Evolutionary conservation across 2,797 vertebrate genomes (phyloP), one percentile per base, ranked within the genome.

Genomic region (Enteromius treurensis): DNA sequence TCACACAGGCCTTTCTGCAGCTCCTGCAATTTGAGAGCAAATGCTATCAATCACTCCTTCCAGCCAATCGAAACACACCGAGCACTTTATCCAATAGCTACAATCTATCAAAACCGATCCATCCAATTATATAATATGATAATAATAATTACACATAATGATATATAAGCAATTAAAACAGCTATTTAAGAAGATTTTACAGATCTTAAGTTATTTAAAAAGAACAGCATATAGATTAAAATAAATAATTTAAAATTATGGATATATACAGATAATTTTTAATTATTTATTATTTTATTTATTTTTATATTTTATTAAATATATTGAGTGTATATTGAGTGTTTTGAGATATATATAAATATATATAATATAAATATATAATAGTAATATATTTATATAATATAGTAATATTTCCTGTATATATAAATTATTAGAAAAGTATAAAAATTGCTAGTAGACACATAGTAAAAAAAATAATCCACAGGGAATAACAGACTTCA

Each of bases 1-100:
- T 91, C 93, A 85, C 95, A 96, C 89, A 97, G 93, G 86, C 90
- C 90, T 87, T 92, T 93, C 90, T 95, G 92, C 87, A 94, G 90
- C 85, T 95, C 94, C 95, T 95, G 78, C 55, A 70, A 86, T 55
- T 64, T 37, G 65, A 68, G 17, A 71, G 13, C 67, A n/a, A 15
- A n/a, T 5, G 55, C 47, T 37, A 40, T 74, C 37, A 14, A 82
- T 64, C 74, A 71, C 10, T 26, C 5, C 11, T 17, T 37, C 3
- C 21, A 47, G 71, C 42, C 23, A 81, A 76, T 84, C 42, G 69
- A 9, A 60, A 26, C 13, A 7, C 37, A 29, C 15, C 19, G 68
- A 45, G 14, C 29, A 49, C 47, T 80, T 70, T n/a, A 74, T 42
- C 8, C 32, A 81, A 64, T 13, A 17, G 45, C n/a, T 67, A 49